These are phyloP conservation scores for Spilarctia lutea DNA, from an alignment of 2,888 invertebrate species.

Conservation along the genomic window DNA sequence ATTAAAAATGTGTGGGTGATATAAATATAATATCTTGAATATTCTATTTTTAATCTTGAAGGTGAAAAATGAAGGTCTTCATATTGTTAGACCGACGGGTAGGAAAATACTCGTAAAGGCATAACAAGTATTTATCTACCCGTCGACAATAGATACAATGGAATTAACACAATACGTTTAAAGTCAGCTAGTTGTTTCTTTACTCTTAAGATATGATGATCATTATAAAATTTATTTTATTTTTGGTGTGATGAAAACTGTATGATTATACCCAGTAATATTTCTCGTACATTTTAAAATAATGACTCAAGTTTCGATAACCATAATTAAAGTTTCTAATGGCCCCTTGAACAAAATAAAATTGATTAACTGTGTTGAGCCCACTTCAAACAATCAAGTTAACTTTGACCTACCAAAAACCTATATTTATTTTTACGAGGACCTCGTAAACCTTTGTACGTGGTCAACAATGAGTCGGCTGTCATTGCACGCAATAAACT, in stretches of 20 bases:
- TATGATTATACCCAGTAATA: not conserved
- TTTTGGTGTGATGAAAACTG: not conserved
- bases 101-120: too few species aligned
- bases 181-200: not conserved
- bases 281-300: not conserved
- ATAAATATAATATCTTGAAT: not conserved
- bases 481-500: constrained; percentile 69
- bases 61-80: too few species aligned
- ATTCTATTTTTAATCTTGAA: too few species aligned
- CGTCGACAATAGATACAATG: too few species aligned
- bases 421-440: constrained; percentile 71
- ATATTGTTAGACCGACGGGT: too few species aligned
- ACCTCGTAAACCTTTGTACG: constrained; percentile 71
- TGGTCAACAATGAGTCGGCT: constrained; percentile 68
- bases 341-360: not conserved
- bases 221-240: not conserved
- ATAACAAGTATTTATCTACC: too few species aligned
- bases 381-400: constrained; percentile 47
- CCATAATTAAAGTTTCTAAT: not conserved
- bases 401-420: constrained; percentile 65
- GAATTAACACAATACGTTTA: not conserved
- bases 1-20: not conserved
- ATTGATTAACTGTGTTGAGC: constrained; percentile 41
- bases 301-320: not conserved
- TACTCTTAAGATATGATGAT: not conserved